Evolutionary conservation across 2,113 vertebrate species (phyloP), one percentile per base, ranked within the genome.

Genomic region (Lynx canadensis): DNA sequence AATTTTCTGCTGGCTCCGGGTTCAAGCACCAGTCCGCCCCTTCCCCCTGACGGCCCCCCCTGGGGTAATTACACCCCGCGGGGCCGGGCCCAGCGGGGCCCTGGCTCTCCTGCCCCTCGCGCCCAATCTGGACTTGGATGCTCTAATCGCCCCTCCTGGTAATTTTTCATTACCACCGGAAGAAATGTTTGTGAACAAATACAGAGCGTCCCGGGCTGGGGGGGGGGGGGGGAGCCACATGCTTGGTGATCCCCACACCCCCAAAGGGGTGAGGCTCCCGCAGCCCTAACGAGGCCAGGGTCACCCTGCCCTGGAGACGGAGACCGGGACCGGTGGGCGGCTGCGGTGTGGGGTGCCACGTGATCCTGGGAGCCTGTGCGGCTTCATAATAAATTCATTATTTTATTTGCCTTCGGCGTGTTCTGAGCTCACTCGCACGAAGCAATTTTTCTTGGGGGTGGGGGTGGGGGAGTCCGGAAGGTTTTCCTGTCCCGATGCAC

Each of bases 21-120:
- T 97, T 98, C 98, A 98, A 98, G 98, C 97, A 97, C 98, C 97
- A 95, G 93, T 94, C 98, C 57, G 84, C 92, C 95, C 98, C 97
- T 92, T 83, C 95, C 96, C 98, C 91, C 92, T 41, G 55, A 88
- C 95, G 83, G 60, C 95, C 96, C 95, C 95, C 60, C 80, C 74
- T 25, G 68, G 98, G 95, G 97, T 98, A 98, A 98, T 98, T 97
- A 98, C 96, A 98, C 93, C 97, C 96, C 81, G 31, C n/a, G 65
- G 97, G 93, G 97, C 94, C 4, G 6, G 60, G 93, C 97, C 80
- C 97, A 82, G 98, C 95, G 38, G 97, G 98, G 83, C 93, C 8
- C 8, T 23, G 83, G 15, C 92, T 93, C 94, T 97, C 96, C 93
- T 94, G 93, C 95, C 80, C 96, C 31, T 93, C 0, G 57, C 15